Evolutionary conservation across 2,797 vertebrate species (phyloP), one percentile per base, ranked within the genome.

Genomic region (Eulemur mongoz): DNA sequence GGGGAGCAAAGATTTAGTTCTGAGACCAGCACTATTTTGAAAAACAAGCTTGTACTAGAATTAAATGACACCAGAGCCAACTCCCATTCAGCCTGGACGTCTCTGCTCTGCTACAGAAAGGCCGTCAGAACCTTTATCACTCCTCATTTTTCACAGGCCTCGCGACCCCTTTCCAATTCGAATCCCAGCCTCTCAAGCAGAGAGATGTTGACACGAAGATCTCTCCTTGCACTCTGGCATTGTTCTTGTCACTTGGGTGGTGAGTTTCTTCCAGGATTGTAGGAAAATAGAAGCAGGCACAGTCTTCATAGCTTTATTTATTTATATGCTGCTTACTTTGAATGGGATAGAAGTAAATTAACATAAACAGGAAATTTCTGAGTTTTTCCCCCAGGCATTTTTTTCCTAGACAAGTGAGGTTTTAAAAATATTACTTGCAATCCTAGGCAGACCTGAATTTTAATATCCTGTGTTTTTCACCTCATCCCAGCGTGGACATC

Each of bases 301-400:
- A 17, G n/a, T 81, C 75, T 27, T 52, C 20, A 0, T 57, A 1
- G 50, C 48, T 83, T 87, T 17, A 11, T 59, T 75, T 57, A 54
- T 1, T 2, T 61, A 0, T 2, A 0, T n/a, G 43, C 85, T 23
- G 20, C 67, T 89, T 48, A 25, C 40, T 95, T 83, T 17, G n/a
- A 63, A 61, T 0, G 0, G 43, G 27, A 89, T 30, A 9, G 59
- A 83, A 78, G n/a, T 48, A 22, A 79, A 89, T 22, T 61, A 81
- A 81, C 25, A 32, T 79, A 23, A 63, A 32, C 27, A 73, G 94
- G 45, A 91, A 59, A 73, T 50, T 83, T 50, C 90, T 79, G 50
- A 23, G 27, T 48, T 63, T 63, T 40, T 25, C 13, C 91, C 38
- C 17, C 27, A 30, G 48, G 82, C 27, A 14, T 83, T 40, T 50